Evolutionary conservation across 2,113 vertebrate genomes (phyloP), one percentile per base, ranked within the genome.

Genomic region (Bettongia penicillata): DNA sequence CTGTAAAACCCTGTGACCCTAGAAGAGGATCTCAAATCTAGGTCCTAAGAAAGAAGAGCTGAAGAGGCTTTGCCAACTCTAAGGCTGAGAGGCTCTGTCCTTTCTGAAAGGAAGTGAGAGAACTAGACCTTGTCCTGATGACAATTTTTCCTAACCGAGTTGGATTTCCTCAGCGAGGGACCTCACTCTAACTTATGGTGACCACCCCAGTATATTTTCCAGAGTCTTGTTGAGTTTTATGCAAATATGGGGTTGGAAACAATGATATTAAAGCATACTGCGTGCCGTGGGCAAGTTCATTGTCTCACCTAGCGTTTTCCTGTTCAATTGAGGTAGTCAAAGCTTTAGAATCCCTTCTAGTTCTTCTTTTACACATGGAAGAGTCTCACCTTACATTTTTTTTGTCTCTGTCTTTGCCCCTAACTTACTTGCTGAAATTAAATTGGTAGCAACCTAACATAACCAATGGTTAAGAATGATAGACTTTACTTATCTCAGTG

Each of bases 401-500:
- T 7, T 24, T 5, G 22, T 24, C 31, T 68, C 31, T 68, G 31
- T 68, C 61, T 68, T 37, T 68, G 61, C 16, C 37, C 68, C 68
- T 43, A 43, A 37, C 68, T 68, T 68, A 68, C 12, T 22, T 77
- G 68, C 68, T 77, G 6, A 77, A 77, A 43, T 16, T n/a, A 77
- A 77, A 77, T 61, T 10, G 28, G 8, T 26, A 26, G 8, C 25
- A 26, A 55, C 19, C 28, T 61, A 14, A 31, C 3, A n/a, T 77
- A 77, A n/a, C 12, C 14, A 43, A 22, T 77, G 95, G 96, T 98
- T 98, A 97, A 98, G 95, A 68, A 89, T 49, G 91, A 53, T 51
- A 92, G 94, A 94, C 53, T 96, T 48, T 89, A 95, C 95, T 98
- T 96, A 97, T 97, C 53, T 95, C 48, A 93, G 92, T 49, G 26